Percentiles rank a stretch among this genome's conserved stretches.
Evolutionary conservation across 2,888 invertebrate species (phyloP).

Genomic region (Glaucopsyche alexis): DNA sequence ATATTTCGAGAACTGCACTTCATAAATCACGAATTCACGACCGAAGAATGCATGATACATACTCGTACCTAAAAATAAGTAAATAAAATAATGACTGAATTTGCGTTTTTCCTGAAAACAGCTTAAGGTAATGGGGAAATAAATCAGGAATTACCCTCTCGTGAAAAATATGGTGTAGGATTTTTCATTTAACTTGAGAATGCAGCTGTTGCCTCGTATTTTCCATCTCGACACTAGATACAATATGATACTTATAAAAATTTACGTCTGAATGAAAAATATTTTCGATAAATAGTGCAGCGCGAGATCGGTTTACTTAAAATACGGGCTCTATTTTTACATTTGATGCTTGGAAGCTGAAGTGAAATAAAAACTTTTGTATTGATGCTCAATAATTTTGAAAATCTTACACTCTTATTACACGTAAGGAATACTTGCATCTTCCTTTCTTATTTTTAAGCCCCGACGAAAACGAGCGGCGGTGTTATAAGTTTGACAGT

Average conservation of each 20-base stretch:
- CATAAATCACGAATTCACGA: background rate
- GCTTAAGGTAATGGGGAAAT: background rate
- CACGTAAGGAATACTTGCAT: no score
- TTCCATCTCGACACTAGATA: background rate
- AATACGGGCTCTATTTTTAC: no score
- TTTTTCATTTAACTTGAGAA: constrained; percentile 11
- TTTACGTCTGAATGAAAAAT: background rate
- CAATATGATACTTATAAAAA: background rate
- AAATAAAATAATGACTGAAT: background rate
- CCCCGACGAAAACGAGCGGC: no score
- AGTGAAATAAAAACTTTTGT: background rate
- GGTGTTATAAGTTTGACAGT: no score
- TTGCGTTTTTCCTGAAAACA: background rate
- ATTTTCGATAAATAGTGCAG: background rate
- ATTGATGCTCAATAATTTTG: no score
- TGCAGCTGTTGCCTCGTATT: background rate
- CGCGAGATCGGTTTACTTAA: background rate
- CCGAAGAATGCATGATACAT: background rate
- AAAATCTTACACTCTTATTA: no score
- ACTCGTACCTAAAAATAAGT: background rate
- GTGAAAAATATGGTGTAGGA: background rate
- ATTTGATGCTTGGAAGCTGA: background rate
- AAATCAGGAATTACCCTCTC: background rate
- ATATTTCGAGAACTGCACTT: constrained; percentile 4
- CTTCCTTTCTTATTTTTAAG: no score